These are phyloP conservation scores for Tor tambroides DNA, from an alignment of 2,113 vertebrate genomes.

Conservation along the genomic window DNA sequence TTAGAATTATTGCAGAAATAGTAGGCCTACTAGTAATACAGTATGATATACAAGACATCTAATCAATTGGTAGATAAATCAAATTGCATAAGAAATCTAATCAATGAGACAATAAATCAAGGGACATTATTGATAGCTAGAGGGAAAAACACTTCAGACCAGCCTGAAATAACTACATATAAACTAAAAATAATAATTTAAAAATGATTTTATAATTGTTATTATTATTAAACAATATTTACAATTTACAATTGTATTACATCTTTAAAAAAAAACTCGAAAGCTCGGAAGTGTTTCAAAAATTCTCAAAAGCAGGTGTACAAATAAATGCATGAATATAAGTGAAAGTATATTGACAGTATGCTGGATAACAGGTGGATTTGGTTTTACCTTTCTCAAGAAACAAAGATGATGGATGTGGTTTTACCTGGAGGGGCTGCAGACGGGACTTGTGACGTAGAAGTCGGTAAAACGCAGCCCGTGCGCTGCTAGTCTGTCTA, in stretches of 20 bases:
- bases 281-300: not conserved
- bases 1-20: no score
- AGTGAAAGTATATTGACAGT: not conserved
- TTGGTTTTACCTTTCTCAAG: no score
- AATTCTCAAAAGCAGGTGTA: not conserved
- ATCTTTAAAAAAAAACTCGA: not conserved
- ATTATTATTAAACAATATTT: not conserved
- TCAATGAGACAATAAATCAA: not conserved
- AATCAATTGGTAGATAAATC: not conserved
- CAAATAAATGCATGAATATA: not conserved
- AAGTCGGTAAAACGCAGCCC: conserved; percentile 91
- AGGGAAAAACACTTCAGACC: no score
- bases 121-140: not conserved
- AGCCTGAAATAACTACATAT: not conserved
- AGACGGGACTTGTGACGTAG: conserved; percentile 87
- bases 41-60: no score
- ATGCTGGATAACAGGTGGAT: not conserved
- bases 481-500: conserved; percentile 81
- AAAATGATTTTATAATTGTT: not conserved
- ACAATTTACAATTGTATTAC: not conserved
- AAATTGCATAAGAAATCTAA: not conserved
- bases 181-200: not conserved
- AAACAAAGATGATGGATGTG: not conserved
- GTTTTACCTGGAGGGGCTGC: conserved; percentile 88
- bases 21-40: no score